These are phyloP conservation scores for Drosophila funebris DNA, from an alignment of 1,140 invertebrate genomes.

Conservation along the genomic window DNA sequence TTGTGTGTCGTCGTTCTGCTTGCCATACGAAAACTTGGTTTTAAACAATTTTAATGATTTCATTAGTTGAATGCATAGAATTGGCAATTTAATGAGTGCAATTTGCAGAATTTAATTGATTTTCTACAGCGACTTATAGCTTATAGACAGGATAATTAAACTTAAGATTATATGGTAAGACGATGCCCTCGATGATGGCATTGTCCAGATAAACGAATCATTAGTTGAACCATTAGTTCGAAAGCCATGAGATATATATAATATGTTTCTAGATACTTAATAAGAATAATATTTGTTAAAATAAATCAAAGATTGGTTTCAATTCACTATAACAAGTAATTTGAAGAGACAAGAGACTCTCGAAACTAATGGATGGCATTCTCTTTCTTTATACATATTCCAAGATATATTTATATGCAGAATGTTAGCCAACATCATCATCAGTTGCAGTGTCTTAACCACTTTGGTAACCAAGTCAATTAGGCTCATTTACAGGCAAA, in stretches of 20 bases:
- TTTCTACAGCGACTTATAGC: constrained; percentile 31
- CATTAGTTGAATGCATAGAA: constrained; percentile 56
- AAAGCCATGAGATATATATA: no score
- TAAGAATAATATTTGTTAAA: no score
- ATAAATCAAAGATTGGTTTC: no score
- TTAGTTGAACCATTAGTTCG: no score
- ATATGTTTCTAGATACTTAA: no score
- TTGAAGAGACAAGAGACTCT: no score
- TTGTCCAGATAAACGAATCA: no score
- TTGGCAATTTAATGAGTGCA: constrained; percentile 55
- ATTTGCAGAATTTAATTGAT: constrained; percentile 48
- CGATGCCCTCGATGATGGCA: no score
- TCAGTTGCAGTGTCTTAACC: constrained; percentile 8
- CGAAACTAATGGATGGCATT: no score
- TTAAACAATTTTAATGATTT: constrained; percentile 80
- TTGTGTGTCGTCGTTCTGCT: constrained; percentile 28
- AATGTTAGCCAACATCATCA: background rate
- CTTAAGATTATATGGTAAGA: no score
- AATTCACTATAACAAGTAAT: no score
- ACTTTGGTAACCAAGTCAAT: constrained; percentile 50
- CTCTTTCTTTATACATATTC: no score
- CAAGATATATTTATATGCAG: background rate
- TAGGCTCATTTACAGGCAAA: constrained; percentile 52
- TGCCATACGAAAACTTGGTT: constrained; percentile 55
- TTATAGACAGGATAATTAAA: background rate